Base-by-base conservation (phyloP, 2,113 vertebrate species). In the Paedocypris sp. region DNA sequence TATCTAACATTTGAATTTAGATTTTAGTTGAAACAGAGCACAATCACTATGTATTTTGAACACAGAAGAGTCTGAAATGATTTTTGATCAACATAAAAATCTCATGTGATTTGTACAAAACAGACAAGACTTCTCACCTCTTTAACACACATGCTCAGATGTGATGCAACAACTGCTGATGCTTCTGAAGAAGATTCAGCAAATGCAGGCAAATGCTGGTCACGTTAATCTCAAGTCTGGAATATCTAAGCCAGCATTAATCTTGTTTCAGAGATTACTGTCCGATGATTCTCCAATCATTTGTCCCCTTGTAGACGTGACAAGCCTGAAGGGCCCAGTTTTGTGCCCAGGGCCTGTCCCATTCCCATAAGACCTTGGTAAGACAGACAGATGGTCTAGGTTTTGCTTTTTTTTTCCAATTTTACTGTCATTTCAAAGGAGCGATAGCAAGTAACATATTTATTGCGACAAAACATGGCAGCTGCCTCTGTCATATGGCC, bases 251-350 rank as follows among this genome's bases (percentile, higher is more conserved):
- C 22, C 22, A 9, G 26, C 28, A 15, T 45, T 52, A 52, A 60
- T 60, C 47, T 50, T 22, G 20, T 60, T 66, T 60, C 13, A 6
- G 47, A 38, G 64, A 66, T 66, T 66, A 46, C n/a, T 13, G 6
- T 16, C 47, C 35, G 47, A 13, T 43, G 47, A 33, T 39, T 29
- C 36, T 60, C 56, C 64, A 66, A 60, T 60, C 56, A 51, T 60
- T 52, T 3, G 47, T 33, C 47, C 38, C 64, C 42, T 19, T 11
- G 5, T 20, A 43, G 36, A 29, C 45, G 25, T 42, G 35, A 25
- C 52, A 28, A 16, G 19, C 32, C 25, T 46, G 18, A 33, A 56
- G 52, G 45, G 33, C 11, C 35, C 52, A 48, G 53, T 36, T 38
- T 15, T 9, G 54, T 41, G 22, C 45, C 35, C 5, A 15, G 4